Conservation (phyloP, 2,888 invertebrate genomes). For the Spisula solida region DNA sequence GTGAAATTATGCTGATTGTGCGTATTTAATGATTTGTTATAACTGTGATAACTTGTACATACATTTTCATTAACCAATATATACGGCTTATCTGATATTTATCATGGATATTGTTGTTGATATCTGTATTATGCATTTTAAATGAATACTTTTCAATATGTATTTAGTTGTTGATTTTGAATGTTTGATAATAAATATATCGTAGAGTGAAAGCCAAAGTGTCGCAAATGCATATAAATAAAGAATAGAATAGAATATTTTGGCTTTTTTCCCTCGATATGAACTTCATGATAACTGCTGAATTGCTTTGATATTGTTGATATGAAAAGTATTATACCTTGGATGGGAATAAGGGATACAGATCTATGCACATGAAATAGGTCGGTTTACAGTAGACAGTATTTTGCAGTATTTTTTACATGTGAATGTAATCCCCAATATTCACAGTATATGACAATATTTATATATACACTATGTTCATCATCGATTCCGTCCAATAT, state of each 20-base stretch:
- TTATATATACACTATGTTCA: neutral
- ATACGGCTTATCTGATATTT: neutral
- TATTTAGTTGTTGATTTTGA: neutral
- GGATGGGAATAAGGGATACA: neutral
- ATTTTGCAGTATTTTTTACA: neutral
- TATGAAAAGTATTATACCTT: neutral
- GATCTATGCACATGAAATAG: neutral
- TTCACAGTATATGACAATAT: neutral
- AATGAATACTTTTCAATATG: neutral
- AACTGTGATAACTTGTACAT: neutral
- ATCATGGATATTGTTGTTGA: neutral
- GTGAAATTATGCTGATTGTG: neutral
- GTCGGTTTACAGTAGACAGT: too few relatives aligned
- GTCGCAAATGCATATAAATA: too few relatives aligned
- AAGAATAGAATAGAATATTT: too few relatives aligned
- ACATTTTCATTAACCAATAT: neutral
- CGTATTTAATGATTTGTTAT: neutral
- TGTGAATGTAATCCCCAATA: neutral
- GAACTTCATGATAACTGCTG: too few relatives aligned
- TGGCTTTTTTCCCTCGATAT: too few relatives aligned
- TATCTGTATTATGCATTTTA: neutral
- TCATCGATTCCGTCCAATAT: neutral
- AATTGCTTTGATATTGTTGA: too few relatives aligned
- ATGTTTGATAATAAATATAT: neutral
- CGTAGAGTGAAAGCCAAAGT: too few relatives aligned